Evolutionary conservation across 1,140 invertebrate species (phyloP).

Genomic region (Aphidius ervi): DNA sequence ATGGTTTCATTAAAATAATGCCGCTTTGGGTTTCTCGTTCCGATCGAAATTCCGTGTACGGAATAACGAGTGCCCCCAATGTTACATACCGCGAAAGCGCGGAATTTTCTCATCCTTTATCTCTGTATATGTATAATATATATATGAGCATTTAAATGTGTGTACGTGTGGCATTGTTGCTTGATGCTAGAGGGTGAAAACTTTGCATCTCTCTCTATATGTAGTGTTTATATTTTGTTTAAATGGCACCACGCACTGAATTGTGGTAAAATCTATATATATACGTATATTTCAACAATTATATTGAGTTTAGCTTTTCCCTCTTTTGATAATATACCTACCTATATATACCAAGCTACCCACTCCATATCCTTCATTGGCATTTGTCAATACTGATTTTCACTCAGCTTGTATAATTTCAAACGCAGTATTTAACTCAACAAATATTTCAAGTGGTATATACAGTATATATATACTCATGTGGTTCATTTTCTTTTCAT

Average conservation of each 20-base stretch:
- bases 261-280: not conserved
- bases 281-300: not conserved
- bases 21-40: conserved; percentile 26
- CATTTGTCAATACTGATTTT: too few relatives aligned
- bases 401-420: too few relatives aligned
- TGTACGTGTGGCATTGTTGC: conserved; percentile 24
- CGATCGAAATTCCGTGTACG: conserved; percentile 37
- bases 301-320: conserved; percentile 9
- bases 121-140: conserved; percentile 4
- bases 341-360: too few relatives aligned
- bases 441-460: too few relatives aligned
- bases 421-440: too few relatives aligned
- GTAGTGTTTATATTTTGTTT: too few relatives aligned
- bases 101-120: conserved; percentile 15
- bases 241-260: too few relatives aligned
- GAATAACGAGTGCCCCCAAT: conserved; percentile 32
- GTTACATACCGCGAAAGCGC: conserved; percentile 5
- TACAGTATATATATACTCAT: too few relatives aligned
- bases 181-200: conserved; percentile 4
- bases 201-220: not conserved
- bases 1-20: conserved; percentile 43
- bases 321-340: conserved; percentile 3
- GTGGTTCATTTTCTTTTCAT: too few relatives aligned
- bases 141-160: conserved; percentile 7
- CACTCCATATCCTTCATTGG: too few relatives aligned